These are phyloP conservation scores for Pseudomyrmex dendroicus DNA, from an alignment of 1,140 invertebrate species.

Conservation along the genomic window DNA sequence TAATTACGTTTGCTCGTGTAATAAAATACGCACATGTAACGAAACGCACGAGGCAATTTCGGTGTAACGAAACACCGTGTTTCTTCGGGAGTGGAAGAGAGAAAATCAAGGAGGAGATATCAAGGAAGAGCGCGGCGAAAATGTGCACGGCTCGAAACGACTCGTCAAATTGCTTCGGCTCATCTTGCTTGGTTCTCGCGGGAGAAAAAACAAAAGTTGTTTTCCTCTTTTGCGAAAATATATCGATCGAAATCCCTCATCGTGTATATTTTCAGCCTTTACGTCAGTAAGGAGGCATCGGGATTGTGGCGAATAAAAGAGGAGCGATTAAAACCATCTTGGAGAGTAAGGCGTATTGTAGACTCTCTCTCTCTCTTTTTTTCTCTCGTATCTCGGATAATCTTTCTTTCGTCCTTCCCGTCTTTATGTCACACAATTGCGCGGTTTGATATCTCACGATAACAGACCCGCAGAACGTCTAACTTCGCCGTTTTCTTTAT, in stretches of 20 bases:
- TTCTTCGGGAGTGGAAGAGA: neutral
- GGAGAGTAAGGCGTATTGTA: neutral
- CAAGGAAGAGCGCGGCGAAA: neutral
- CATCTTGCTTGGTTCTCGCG: neutral
- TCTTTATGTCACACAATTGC: constrained; percentile 21
- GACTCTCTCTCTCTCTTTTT: too few relatives aligned
- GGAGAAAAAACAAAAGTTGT: neutral
- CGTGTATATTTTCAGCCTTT: constrained; percentile 55
- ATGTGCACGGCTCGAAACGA: neutral
- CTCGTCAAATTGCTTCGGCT: constrained; percentile 6
- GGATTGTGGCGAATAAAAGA: constrained; percentile 18
- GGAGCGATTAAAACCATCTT: constrained; percentile 43
- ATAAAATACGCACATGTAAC: too few relatives aligned
- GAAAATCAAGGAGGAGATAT: neutral
- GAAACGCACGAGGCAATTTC: neutral
- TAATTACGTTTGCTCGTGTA: neutral
- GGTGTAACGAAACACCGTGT: neutral
- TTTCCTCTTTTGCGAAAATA: constrained; percentile 38
- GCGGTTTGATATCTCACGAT: constrained; percentile 27
- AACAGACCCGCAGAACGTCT: constrained; percentile 6
- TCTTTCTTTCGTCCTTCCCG: constrained; percentile 3
- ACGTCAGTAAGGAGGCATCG: constrained; percentile 51
- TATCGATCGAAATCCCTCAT: neutral
- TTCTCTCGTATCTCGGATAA: constrained; percentile 1
- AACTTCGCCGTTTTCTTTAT: constrained; percentile 19